Percentiles rank a stretch among this genome's conserved stretches.
phyloP scores from a whole-genome alignment of 2,888 invertebrate genomes.

The Dynastes tityus region DNA sequence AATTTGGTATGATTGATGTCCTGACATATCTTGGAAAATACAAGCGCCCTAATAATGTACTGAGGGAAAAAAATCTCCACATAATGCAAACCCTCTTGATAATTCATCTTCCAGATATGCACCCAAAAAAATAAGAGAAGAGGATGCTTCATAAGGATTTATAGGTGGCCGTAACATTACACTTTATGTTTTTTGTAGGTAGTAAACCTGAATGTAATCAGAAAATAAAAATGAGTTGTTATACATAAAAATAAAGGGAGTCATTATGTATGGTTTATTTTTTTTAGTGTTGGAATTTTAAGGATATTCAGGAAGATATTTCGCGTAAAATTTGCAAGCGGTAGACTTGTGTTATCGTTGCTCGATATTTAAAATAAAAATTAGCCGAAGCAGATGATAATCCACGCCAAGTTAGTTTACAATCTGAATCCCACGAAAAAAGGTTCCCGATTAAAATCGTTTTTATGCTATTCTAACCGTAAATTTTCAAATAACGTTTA shows the following conservation, averaged over 20 bases:
- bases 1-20: constrained; percentile 35
- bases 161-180: constrained; percentile 27
- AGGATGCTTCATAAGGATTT: constrained; percentile 24
- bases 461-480: constrained; percentile 48
- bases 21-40: constrained; percentile 37
- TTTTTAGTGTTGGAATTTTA: not conserved
- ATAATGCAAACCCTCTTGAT: constrained; percentile 40
- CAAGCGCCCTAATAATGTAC: constrained; percentile 33
- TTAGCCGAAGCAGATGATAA: not conserved
- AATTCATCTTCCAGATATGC: constrained; percentile 41
- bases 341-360: too few relatives aligned
- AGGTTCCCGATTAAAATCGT: constrained; percentile 36
- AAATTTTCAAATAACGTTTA: constrained; percentile 60
- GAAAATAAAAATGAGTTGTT: constrained; percentile 32
- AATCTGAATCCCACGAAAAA: constrained; percentile 13
- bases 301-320: not conserved
- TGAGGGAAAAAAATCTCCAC: constrained; percentile 30
- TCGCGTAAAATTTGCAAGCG: not conserved
- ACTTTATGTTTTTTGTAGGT: constrained; percentile 36
- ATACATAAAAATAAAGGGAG: constrained; percentile 24
- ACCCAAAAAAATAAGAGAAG: constrained; percentile 7
- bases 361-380: too few relatives aligned
- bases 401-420: constrained; percentile 13
- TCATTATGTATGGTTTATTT: not conserved
- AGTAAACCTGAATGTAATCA: constrained; percentile 32